These are phyloP conservation scores for Orius insidiosus DNA, from an alignment of 1,140 invertebrate genomes.

Conservation along the genomic window DNA sequence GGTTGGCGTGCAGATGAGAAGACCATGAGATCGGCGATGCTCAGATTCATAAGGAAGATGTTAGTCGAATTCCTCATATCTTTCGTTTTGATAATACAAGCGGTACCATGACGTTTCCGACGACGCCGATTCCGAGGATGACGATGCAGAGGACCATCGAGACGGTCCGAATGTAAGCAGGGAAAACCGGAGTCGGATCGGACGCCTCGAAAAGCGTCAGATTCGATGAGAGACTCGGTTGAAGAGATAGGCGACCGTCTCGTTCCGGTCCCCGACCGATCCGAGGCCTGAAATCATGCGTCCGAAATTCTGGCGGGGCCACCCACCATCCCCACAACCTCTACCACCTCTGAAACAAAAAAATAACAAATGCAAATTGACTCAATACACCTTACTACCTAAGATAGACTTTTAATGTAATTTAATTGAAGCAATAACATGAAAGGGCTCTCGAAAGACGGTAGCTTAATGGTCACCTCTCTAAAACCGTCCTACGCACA, in stretches of 20 bases:
- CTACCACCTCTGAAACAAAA: conserved; percentile 4
- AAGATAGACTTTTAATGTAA: no score
- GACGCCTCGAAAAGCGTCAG: background rate
- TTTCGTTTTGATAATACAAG: conserved; percentile 77
- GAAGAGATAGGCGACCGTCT: conserved; percentile 6
- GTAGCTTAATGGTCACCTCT: no score
- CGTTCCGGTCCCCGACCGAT: conserved; percentile 6
- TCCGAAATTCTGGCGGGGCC: background rate
- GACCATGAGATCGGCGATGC: conserved; percentile 79
- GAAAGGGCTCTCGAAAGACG: no score
- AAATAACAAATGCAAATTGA: no score
- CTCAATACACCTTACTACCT: no score
- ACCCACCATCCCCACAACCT: conserved; percentile 6
- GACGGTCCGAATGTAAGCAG: conserved; percentile 63
- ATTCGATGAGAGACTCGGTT: background rate
- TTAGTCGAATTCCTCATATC: conserved; percentile 92
- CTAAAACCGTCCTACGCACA: no score
- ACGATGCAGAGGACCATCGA: conserved; percentile 66
- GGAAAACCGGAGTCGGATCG: conserved; percentile 35
- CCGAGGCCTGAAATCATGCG: conserved; percentile 3
- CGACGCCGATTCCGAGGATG: conserved; percentile 68
- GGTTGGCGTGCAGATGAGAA: conserved; percentile 70
- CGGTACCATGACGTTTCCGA: conserved; percentile 80
- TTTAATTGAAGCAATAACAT: no score
- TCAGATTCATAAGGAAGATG: conserved; percentile 85